Percentiles rank a stretch among this genome's conserved stretches.
phyloP scores from a whole-genome alignment of 2,888 invertebrate genomes.

The Ctena decussata region DNA sequence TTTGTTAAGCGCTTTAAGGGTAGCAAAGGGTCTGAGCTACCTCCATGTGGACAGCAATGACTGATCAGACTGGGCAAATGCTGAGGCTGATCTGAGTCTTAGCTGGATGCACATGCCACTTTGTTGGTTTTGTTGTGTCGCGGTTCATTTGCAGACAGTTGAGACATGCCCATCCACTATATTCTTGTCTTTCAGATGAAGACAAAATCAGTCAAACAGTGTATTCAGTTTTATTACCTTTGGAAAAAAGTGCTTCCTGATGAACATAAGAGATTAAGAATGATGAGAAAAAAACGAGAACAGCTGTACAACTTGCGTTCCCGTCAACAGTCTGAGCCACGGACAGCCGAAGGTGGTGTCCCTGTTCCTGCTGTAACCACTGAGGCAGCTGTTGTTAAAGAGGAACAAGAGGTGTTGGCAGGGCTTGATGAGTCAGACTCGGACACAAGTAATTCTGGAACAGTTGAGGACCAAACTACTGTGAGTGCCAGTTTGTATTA shows the following conservation, averaged over 20 bases:
- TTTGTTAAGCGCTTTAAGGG: no score
- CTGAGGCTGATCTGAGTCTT: no score
- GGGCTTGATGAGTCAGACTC: slow-evolving; percentile 67
- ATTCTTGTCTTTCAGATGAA: slow-evolving; percentile 89
- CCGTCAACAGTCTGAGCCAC: slow-evolving; percentile 54
- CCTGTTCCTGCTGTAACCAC: background rate
- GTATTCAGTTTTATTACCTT: slow-evolving; percentile 99
- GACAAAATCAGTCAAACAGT: slow-evolving; percentile 95
- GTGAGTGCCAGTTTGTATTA: background rate
- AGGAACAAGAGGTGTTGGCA: slow-evolving; percentile 38
- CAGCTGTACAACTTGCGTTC: slow-evolving; percentile 85
- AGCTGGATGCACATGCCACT: no score
- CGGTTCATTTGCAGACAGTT: no score
- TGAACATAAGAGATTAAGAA: slow-evolving; percentile 92
- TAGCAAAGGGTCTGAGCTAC: no score
- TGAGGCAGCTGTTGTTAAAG: slow-evolving; percentile 22
- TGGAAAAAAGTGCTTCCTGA: slow-evolving; percentile 99
- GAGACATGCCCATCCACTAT: background rate
- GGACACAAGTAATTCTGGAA: slow-evolving; percentile 63
- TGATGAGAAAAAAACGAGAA: slow-evolving; percentile 90
- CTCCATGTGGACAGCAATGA: no score
- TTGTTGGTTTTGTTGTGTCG: no score
- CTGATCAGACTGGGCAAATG: no score
- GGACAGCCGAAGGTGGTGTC: background rate
- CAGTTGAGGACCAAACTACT: slow-evolving; percentile 62